Evolutionary conservation across 2,888 invertebrate genomes (phyloP).

Genomic region (Nomada hirtipes): DNA sequence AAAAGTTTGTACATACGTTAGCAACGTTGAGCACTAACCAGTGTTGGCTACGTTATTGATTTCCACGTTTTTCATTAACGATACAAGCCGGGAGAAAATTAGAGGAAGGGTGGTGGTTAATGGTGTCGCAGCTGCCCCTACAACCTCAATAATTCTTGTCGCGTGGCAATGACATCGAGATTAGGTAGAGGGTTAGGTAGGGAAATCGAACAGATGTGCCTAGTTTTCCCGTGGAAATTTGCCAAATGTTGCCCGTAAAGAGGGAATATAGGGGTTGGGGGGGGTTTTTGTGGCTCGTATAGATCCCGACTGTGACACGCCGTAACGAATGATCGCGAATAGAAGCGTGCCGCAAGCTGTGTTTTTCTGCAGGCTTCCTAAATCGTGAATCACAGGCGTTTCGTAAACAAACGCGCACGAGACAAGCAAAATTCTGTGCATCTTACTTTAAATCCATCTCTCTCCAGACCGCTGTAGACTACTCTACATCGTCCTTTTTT

Average conservation of each 20-base stretch:
- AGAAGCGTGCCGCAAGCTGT: constrained; percentile 15
- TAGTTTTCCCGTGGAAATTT: constrained; percentile 65
- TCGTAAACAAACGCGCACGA: constrained; percentile 17
- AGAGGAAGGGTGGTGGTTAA: constrained; percentile 2
- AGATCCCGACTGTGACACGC: constrained; percentile 10
- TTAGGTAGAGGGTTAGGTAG: constrained; percentile 7
- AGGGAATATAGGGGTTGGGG: background rate
- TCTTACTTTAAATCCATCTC: constrained; percentile 1
- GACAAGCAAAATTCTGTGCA: constrained; percentile 36
- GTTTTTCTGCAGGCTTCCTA: constrained; percentile 38
- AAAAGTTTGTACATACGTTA: background rate
- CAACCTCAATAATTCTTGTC: constrained; percentile 52
- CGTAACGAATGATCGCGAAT: constrained; percentile 53
- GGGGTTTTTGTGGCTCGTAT: constrained; percentile 13
- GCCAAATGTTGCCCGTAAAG: constrained; percentile 58
- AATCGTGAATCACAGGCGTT: constrained; percentile 45
- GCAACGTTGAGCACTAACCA: background rate
- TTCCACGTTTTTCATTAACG: constrained; percentile 7
- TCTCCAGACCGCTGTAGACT: background rate
- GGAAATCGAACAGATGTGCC: constrained; percentile 61
- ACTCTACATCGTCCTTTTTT: background rate
- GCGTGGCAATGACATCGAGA: constrained; percentile 46
- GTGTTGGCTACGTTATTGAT: background rate
- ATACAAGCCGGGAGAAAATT: constrained; percentile 14
- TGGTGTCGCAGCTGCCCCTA: constrained; percentile 15